A percentile compares a stretch with the other conserved stretches of the same genome.
Conservation (phyloP, 2,888 invertebrate species). For the Diploptera punctata region DNA sequence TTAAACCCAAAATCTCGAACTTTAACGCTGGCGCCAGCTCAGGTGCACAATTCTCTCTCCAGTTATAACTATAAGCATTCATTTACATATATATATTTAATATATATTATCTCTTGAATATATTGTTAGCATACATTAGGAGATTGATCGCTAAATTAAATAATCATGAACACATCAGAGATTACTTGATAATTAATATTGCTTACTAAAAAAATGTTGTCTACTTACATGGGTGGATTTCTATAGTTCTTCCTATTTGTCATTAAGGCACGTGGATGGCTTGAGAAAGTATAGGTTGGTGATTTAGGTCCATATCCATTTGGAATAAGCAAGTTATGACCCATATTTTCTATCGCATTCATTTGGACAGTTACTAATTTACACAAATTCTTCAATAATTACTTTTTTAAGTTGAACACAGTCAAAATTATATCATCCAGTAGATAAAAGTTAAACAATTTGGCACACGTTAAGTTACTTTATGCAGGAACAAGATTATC, state of each 20-base stretch:
- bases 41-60: too few species aligned
- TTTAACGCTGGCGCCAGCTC: too few species aligned
- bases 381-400: neutral
- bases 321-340: neutral
- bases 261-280: slow-evolving; percentile 65
- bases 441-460: neutral
- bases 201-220: too few species aligned
- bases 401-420: neutral
- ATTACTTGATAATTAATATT: too few species aligned
- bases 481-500: too few species aligned
- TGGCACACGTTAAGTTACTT: neutral
- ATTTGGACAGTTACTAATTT: neutral
- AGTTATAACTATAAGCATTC: too few species aligned
- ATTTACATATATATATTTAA: too few species aligned
- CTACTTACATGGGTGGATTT: slow-evolving; percentile 47
- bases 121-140: too few species aligned
- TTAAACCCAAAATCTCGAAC: too few species aligned
- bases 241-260: slow-evolving; percentile 49
- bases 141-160: too few species aligned
- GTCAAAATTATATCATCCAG: neutral
- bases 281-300: slow-evolving; percentile 62
- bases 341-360: neutral
- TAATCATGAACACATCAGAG: too few species aligned
- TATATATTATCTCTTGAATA: too few species aligned
- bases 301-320: neutral